These are phyloP conservation scores for Tillus elongatus DNA, from an alignment of 2,888 invertebrate species.

Conservation along the genomic window DNA sequence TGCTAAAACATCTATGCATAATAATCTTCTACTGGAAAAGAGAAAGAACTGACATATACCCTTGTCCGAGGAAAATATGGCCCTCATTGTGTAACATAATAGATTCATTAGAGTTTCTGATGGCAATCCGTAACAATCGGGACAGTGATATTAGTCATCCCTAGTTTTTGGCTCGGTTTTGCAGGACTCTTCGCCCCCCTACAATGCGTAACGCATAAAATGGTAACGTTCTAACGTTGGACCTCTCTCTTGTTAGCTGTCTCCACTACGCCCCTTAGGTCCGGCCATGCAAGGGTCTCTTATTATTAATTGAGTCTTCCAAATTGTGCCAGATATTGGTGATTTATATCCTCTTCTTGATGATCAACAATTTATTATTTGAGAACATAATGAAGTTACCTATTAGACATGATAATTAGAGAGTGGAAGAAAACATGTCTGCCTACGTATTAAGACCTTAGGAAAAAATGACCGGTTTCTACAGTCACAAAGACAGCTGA, in stretches of 20 bases:
- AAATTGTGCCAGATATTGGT: slow-evolving; percentile 23
- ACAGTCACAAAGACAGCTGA: no score
- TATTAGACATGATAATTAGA: slow-evolving; percentile 1
- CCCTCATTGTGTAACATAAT: slow-evolving; percentile 34
- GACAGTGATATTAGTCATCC: slow-evolving; percentile 39
- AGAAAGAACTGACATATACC: background rate
- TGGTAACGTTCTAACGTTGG: slow-evolving; percentile 3
- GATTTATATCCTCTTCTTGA: slow-evolving; percentile 23
- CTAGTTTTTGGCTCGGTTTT: slow-evolving; percentile 31
- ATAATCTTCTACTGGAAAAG: no score
- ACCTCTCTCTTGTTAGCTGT: slow-evolving; percentile 6
- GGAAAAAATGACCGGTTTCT: no score
- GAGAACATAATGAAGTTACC: slow-evolving; percentile 9
- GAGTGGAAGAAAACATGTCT: no score
- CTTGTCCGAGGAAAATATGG: slow-evolving; percentile 15
- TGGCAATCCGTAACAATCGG: slow-evolving; percentile 33
- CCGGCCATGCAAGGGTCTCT: slow-evolving; percentile 18
- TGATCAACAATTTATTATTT: slow-evolving; percentile 22
- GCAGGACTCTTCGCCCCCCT: slow-evolving; percentile 23
- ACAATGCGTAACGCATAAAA: slow-evolving; percentile 15
- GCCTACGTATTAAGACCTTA: no score
- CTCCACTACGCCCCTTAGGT: slow-evolving; percentile 20
- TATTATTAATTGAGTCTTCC: slow-evolving; percentile 32
- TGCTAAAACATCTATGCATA: no score
- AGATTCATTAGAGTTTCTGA: slow-evolving; percentile 39